Evolutionary conservation across 2,888 invertebrate species (phyloP).

Genomic region (Scaptomyza polygonia): DNA sequence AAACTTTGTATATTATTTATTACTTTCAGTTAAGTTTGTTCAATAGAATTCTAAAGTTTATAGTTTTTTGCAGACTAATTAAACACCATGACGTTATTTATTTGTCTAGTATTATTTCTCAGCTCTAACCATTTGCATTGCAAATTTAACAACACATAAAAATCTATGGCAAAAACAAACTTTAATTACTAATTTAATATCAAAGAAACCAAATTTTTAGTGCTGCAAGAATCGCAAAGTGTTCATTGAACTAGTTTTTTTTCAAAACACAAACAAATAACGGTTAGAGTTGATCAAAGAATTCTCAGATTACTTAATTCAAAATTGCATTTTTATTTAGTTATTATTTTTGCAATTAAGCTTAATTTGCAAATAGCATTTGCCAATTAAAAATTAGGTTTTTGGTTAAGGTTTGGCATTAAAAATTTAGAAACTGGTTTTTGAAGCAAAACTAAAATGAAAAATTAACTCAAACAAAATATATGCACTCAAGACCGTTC

Average conservation of each 20-base stretch:
- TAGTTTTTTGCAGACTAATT: too few relatives aligned
- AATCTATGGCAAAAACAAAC: not conserved
- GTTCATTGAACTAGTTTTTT: not conserved
- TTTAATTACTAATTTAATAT: not conserved
- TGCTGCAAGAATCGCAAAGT: not conserved
- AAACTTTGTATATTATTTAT: not conserved
- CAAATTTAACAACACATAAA: not conserved
- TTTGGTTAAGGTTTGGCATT: not conserved
- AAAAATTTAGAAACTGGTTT: not conserved
- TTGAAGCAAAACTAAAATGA: not conserved
- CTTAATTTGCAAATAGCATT: too few relatives aligned
- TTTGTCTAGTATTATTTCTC: not conserved
- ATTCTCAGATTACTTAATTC: too few relatives aligned
- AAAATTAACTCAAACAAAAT: not conserved
- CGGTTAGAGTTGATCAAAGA: not conserved
- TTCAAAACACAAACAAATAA: not conserved
- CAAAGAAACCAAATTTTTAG: not conserved
- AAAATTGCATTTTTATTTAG: too few relatives aligned
- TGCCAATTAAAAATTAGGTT: not conserved
- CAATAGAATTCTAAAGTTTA: too few relatives aligned
- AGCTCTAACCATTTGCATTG: not conserved
- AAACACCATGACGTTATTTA: too few relatives aligned
- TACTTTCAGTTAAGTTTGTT: too few relatives aligned
- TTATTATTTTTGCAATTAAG: too few relatives aligned
- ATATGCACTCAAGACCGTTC: not conserved